Conservation (phyloP, 2,888 invertebrate species). For the Imbricaverruca yamaguchii region DNA sequence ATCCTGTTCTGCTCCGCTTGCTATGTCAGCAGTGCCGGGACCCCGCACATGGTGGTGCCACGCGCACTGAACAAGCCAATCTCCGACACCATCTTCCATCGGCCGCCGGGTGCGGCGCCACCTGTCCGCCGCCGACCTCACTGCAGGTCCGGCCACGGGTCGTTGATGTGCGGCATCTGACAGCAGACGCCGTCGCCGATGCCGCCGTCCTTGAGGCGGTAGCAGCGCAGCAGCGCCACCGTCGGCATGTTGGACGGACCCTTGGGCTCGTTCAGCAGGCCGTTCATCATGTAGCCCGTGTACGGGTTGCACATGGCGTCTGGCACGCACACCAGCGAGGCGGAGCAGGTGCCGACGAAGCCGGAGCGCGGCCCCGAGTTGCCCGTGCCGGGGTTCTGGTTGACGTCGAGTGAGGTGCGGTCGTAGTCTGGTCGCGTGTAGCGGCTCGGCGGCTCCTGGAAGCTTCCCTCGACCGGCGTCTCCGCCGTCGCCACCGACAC, state of each 20-base stretch:
- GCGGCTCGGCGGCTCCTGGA: background rate
- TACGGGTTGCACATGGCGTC: constrained; percentile 1
- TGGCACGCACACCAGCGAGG: background rate
- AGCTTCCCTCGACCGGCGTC: too few relatives aligned
- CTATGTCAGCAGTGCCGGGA: too few relatives aligned
- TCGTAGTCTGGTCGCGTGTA: background rate
- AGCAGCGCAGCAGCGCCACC: background rate
- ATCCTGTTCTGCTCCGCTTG: too few relatives aligned
- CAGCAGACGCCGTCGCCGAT: background rate
- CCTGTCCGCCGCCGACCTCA: background rate
- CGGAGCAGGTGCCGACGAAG: background rate
- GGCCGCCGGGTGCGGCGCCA: too few relatives aligned
- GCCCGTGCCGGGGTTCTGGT: background rate
- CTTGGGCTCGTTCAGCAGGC: background rate
- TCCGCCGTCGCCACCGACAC: too few relatives aligned
- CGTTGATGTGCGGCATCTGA: background rate
- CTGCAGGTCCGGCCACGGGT: background rate
- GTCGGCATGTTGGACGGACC: background rate
- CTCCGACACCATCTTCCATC: too few relatives aligned
- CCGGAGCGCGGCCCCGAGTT: background rate
- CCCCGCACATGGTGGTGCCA: too few relatives aligned
- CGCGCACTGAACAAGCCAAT: too few relatives aligned
- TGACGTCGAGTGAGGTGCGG: background rate
- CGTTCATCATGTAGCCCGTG: background rate
- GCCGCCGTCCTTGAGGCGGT: constrained; percentile 2